Conservation (phyloP, 2,888 invertebrate genomes). For the Spodoptera littoralis region DNA sequence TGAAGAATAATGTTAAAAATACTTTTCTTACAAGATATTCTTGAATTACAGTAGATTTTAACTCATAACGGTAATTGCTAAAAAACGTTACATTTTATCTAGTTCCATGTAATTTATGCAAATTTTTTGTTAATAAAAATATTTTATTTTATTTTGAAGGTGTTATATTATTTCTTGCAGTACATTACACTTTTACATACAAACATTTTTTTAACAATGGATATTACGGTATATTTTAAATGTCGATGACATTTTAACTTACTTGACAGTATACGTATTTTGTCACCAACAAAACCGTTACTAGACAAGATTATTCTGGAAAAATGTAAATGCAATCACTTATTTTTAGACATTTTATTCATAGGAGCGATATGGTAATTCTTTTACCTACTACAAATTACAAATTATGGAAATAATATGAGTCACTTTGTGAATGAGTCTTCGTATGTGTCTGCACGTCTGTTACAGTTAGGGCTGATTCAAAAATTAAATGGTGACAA, state of each 20-base stretch:
- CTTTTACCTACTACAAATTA: not conserved
- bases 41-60: too few relatives aligned
- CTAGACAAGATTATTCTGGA: slow-evolving; percentile 18
- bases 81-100: too few relatives aligned
- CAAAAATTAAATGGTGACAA: too few relatives aligned
- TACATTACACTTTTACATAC: slow-evolving; percentile 66
- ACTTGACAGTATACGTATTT: slow-evolving; percentile 41
- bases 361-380: slow-evolving; percentile 5
- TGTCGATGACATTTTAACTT: slow-evolving; percentile 66
- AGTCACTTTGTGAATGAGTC: too few relatives aligned
- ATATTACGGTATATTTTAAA: slow-evolving; percentile 62
- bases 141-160: slow-evolving; percentile 18
- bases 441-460: too few relatives aligned
- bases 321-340: slow-evolving; percentile 15
- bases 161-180: slow-evolving; percentile 44
- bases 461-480: too few relatives aligned
- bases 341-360: slow-evolving; percentile 1
- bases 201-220: slow-evolving; percentile 71
- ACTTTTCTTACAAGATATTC: too few relatives aligned
- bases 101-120: not conserved
- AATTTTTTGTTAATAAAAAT: slow-evolving; percentile 21
- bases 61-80: too few relatives aligned
- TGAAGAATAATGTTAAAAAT: not conserved
- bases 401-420: too few relatives aligned
- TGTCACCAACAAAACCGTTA: slow-evolving; percentile 44